phyloP scores from a whole-genome alignment of 1,140 invertebrate species.

The Drosophila mojavensis region DNA sequence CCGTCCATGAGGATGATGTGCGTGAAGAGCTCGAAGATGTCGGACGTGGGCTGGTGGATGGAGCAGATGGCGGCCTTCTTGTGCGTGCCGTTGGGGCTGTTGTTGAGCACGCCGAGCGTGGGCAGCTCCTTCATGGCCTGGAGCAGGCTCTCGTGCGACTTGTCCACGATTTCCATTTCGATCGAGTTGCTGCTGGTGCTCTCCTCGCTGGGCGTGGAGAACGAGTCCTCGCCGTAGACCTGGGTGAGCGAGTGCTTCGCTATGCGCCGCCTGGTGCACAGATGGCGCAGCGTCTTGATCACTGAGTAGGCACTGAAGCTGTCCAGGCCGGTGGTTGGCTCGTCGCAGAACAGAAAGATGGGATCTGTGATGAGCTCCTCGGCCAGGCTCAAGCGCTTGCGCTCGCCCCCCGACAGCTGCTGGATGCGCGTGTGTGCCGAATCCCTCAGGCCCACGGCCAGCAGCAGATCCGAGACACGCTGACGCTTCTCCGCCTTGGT shows the following conservation, averaged over 20 bases:
- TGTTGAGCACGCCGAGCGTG: conserved; percentile 59
- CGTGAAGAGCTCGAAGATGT: conserved; percentile 92
- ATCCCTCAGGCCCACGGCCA: conserved; percentile 88
- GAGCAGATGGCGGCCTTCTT: conserved; percentile 91
- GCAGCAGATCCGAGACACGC: conserved; percentile 84
- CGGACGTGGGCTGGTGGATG: conserved; percentile 94
- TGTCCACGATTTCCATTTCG: conserved; percentile 66
- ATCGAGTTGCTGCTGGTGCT: conserved; percentile 64
- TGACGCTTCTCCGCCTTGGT: conserved; percentile 82
- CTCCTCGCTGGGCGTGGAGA: conserved; percentile 60
- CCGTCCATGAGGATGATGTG: conserved; percentile 90
- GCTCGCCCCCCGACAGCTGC: conserved; percentile 92
- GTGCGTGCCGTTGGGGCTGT: conserved; percentile 85
- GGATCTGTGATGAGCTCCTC: conserved; percentile 92
- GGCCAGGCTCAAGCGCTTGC: conserved; percentile 93
- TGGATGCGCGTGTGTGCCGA: conserved; percentile 88
- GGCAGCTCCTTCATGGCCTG: conserved; percentile 63
- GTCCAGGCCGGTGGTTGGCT: conserved; percentile 93
- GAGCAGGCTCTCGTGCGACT: conserved; percentile 62
- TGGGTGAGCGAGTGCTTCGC: conserved; percentile 65
- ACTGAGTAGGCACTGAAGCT: conserved; percentile 91
- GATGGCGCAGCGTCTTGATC: conserved; percentile 87
- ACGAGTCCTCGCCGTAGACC: conserved; percentile 78
- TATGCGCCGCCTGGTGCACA: conserved; percentile 70
- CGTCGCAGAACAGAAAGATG: conserved; percentile 91